Percentiles rank a stretch among this genome's conserved stretches.
Evolutionary conservation across 2,888 invertebrate genomes (phyloP).

Genomic region (Dione juno): DNA sequence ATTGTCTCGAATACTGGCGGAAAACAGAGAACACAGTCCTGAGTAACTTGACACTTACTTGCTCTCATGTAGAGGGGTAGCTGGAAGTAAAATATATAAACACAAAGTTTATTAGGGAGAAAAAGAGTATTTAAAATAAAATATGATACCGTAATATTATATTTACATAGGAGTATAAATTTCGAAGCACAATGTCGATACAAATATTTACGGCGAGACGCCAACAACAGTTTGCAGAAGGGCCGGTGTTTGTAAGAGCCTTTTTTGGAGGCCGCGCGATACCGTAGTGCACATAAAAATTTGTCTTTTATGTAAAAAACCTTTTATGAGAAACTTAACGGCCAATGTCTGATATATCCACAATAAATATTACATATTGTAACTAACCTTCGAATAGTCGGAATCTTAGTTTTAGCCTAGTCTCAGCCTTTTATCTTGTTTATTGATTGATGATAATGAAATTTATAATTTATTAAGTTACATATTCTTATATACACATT

Average conservation of each 20-base stretch:
- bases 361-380: background rate
- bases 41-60: too few relatives aligned
- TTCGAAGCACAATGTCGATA: background rate
- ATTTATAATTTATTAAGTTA: too few relatives aligned
- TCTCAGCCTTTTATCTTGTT: too few relatives aligned
- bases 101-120: too few relatives aligned
- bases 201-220: background rate
- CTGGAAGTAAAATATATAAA: too few relatives aligned
- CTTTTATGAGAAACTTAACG: background rate
- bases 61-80: too few relatives aligned
- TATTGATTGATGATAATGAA: too few relatives aligned
- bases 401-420: too few relatives aligned
- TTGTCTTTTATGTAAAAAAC: background rate
- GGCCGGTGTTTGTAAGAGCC: conserved; percentile 16
- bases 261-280: conserved; percentile 4
- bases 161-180: background rate
- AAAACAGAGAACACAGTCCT: too few relatives aligned
- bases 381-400: background rate
- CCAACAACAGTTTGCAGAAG: conserved; percentile 5
- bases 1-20: too few relatives aligned
- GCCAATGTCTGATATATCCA: background rate
- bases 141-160: too few relatives aligned
- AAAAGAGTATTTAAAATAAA: background rate
- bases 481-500: too few relatives aligned
- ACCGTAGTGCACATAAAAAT: background rate